Evolutionary conservation across 2,797 vertebrate species (phyloP).

Genomic region (Sebastes itinus): DNA sequence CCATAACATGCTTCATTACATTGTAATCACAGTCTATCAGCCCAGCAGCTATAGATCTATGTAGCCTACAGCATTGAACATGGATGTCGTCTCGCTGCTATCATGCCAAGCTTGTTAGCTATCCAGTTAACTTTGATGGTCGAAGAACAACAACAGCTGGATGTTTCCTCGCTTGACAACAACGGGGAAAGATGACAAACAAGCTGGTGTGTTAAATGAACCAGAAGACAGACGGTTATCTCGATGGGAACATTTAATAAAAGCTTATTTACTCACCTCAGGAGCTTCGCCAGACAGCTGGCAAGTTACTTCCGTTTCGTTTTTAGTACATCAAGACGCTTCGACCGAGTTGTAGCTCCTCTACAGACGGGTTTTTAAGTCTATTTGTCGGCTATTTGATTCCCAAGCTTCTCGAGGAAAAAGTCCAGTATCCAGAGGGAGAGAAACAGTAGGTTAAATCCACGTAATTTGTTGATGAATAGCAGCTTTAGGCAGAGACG

Average conservation of each 20-base stretch:
- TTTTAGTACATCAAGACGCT: conserved; percentile 70
- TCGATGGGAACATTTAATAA: background rate
- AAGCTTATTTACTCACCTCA: conserved; percentile 70
- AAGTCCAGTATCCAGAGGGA: background rate
- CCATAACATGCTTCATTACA: background rate
- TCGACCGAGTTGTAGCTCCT: conserved; percentile 14
- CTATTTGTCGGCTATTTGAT: background rate
- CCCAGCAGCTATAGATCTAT: background rate
- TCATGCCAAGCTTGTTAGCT: conserved; percentile 21
- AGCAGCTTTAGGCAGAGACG: background rate
- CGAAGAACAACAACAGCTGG: background rate
- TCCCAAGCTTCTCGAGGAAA: background rate
- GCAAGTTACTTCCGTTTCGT: conserved; percentile 80
- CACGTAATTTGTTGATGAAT: background rate
- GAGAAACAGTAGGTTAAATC: background rate
- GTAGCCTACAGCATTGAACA: background rate
- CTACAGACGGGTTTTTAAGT: background rate
- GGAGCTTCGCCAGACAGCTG: conserved; percentile 74
- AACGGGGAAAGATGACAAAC: background rate
- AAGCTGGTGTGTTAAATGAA: fast-evolving
- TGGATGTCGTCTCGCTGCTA: background rate
- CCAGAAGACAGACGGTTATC: background rate
- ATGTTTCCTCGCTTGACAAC: background rate
- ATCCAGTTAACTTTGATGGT: background rate
- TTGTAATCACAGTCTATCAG: background rate